Percentiles rank a stretch among this genome's conserved stretches.
Conservation (phyloP, 2,888 invertebrate genomes). For the Philonicus albiceps region DNA sequence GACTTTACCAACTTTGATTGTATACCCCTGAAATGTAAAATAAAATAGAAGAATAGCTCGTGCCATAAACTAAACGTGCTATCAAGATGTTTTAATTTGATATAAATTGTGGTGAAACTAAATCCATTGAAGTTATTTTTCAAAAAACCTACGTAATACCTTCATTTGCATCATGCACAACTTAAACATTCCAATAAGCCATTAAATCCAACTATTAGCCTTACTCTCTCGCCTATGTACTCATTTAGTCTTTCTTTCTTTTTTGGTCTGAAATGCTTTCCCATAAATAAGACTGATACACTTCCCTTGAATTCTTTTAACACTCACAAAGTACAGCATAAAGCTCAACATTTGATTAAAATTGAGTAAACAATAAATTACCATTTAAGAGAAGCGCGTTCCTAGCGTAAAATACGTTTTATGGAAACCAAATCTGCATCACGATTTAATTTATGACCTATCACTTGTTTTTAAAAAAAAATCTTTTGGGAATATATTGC, state of each 20-base stretch:
- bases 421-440: constrained; percentile 31
- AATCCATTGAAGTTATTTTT: neutral
- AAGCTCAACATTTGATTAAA: neutral
- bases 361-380: constrained; percentile 27
- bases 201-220: neutral
- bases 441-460: constrained; percentile 23
- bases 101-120: neutral
- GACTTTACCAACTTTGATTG: too few species aligned
- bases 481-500: neutral
- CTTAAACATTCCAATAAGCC: neutral
- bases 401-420: constrained; percentile 14
- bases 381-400: constrained; percentile 15
- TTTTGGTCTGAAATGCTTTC: neutral
- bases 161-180: neutral
- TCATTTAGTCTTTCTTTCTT: neutral
- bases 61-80: neutral
- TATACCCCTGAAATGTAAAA: too few species aligned
- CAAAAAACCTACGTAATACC: neutral
- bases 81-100: neutral
- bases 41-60: too few species aligned
- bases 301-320: neutral
- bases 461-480: neutral
- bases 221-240: too few species aligned
- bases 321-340: neutral
- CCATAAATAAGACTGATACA: neutral